Evolutionary conservation across 2,888 invertebrate species (phyloP).

Genomic region (Platycheirus rosarum): DNA sequence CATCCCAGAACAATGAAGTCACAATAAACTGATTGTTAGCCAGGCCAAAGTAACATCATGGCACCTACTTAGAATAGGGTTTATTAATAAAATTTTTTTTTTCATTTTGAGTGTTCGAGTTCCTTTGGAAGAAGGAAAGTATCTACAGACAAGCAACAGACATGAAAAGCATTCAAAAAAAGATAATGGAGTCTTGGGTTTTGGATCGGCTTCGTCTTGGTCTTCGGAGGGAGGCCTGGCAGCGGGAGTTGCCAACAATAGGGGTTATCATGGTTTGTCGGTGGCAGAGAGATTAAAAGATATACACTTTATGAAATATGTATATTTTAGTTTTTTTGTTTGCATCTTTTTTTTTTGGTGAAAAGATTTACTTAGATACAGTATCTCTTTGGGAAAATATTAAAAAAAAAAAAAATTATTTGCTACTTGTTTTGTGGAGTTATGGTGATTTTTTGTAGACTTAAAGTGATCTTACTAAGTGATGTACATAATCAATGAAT

Average conservation of each 20-base stretch:
- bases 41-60: slow-evolving; percentile 58
- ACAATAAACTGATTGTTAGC: slow-evolving; percentile 64
- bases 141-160: slow-evolving; percentile 53
- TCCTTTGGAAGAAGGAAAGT: slow-evolving; percentile 42
- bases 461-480: slow-evolving; percentile 14
- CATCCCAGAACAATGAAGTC: slow-evolving; percentile 61
- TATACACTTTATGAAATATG: slow-evolving; percentile 57
- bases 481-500: slow-evolving; percentile 65
- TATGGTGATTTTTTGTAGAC: slow-evolving; percentile 15
- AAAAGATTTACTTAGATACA: slow-evolving; percentile 39
- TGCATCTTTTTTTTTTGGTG: not conserved
- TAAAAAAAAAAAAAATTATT: not conserved
- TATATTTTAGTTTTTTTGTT: slow-evolving; percentile 5
- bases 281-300: slow-evolving; percentile 57
- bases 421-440: slow-evolving; percentile 47
- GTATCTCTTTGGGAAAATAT: slow-evolving; percentile 37
- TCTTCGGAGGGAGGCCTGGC: slow-evolving; percentile 21
- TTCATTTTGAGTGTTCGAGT: slow-evolving; percentile 21
- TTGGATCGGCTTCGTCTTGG: slow-evolving; percentile 14
- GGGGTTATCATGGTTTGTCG: slow-evolving; percentile 58
- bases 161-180: slow-evolving; percentile 45
- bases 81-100: slow-evolving; percentile 44
- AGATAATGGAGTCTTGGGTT: slow-evolving; percentile 41
- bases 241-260: slow-evolving; percentile 28
- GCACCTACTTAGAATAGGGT: slow-evolving; percentile 66